Evolutionary conservation across 2,797 vertebrate species (phyloP), one percentile per base, ranked within the genome.

Genomic region (Manis javanica): DNA sequence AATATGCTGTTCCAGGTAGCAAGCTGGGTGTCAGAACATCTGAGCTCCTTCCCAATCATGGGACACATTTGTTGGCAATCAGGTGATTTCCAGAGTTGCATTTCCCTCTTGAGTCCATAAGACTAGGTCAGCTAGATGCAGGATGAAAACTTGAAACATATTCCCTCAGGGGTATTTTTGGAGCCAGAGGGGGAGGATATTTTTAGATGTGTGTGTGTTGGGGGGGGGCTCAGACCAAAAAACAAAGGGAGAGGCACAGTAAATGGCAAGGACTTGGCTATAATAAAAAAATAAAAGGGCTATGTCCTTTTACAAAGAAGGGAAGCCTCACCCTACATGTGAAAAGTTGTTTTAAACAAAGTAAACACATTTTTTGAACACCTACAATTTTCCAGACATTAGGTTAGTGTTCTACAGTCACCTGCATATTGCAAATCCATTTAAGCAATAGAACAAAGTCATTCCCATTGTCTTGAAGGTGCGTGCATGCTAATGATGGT

Each of bases 131-230:
- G 42, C 46, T 26, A 90, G 95, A 92, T 72, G 66, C 34, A 75
- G 78, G 49, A 79, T 71, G 85, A 53, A 96, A 90, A 91, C 64
- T 39, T 86, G 49, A 96, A 82, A 85, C 77, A 57, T 66, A 95
- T 78, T 91, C 94, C 82, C 93, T 61, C 29, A 85, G 71, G 94
- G 77, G 69, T 23, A 51, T 61, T 46, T 31, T 31, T 64, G 82
- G 86, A 96, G 83, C 69, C 87, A 53, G 74, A 63, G 49, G 55
- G 29, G 59, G 39, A 94, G 68, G 61, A 87, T 92, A 97, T 94
- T 96, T 97, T 97, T 96, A 92, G 96, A 97, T 90, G 46, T 46
- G 11, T 46, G 46, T 46, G 46, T 46, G 46, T 6, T 6, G 42
- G 9, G 46, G 46, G 46, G 46, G 46, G 11, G 19, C 74, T 96